These are phyloP conservation scores for Ariopsis seemanni DNA, from an alignment of 2,113 vertebrate species.

Conservation along the genomic window DNA sequence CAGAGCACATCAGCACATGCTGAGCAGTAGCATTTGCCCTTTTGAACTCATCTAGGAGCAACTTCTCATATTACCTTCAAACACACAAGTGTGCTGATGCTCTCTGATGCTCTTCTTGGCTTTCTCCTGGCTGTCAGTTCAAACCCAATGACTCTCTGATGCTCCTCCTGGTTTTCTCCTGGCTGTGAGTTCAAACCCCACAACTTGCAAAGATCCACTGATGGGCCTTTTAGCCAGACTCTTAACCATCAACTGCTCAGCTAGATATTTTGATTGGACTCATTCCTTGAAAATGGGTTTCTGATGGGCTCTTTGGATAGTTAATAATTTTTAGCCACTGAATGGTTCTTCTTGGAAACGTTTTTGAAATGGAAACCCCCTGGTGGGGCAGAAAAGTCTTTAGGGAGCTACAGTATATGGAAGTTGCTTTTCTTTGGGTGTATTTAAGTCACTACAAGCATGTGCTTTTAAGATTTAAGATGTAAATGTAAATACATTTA, in stretches of 20 bases:
- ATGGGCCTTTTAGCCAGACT: neutral
- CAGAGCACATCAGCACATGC: neutral
- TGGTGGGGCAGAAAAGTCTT: neutral
- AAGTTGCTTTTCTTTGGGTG: neutral
- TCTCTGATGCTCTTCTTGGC: too few relatives aligned
- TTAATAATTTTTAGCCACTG: neutral
- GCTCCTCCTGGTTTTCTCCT: too few relatives aligned
- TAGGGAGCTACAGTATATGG: neutral
- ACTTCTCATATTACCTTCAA: neutral
- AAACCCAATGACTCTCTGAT: too few relatives aligned
- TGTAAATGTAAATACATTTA: neutral
- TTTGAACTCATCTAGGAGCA: neutral
- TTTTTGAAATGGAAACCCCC: neutral
- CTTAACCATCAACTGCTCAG: neutral
- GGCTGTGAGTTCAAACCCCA: neutral
- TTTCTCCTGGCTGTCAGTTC: too few relatives aligned
- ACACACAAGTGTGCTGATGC: neutral
- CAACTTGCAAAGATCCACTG: neutral
- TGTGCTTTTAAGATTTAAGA: neutral
- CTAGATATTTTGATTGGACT: neutral
- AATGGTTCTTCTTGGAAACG: neutral
- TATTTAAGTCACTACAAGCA: neutral
- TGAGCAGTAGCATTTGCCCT: neutral
- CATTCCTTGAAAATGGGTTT: neutral
- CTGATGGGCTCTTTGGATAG: neutral